Evolutionary conservation across 2,888 invertebrate genomes (phyloP).

Genomic region (Calephelis perditalis): DNA sequence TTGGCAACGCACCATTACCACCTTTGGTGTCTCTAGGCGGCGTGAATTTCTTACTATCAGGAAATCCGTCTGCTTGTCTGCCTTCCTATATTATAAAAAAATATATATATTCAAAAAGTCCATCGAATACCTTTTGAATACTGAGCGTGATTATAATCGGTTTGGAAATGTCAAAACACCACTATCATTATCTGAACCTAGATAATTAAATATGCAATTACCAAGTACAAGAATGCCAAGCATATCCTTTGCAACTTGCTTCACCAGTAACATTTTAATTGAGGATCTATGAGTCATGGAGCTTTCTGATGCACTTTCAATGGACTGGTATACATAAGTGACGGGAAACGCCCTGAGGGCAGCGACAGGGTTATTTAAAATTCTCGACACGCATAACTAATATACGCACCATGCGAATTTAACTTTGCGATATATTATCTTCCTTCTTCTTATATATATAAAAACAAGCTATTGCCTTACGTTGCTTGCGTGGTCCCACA

Average conservation of each 20-base stretch:
- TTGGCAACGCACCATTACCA: too few relatives aligned
- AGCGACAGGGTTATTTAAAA: constrained; percentile 43
- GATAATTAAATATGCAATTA: constrained; percentile 16
- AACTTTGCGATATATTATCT: neutral
- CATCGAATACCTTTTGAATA: too few relatives aligned
- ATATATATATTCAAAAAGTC: too few relatives aligned
- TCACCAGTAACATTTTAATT: constrained; percentile 46
- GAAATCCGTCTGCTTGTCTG: too few relatives aligned
- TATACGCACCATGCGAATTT: constrained; percentile 5
- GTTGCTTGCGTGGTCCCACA: too few relatives aligned
- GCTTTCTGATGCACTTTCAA: constrained; percentile 27
- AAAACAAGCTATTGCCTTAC: too few relatives aligned
- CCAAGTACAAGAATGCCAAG: constrained; percentile 25
- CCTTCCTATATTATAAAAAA: too few relatives aligned
- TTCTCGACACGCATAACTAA: constrained; percentile 36
- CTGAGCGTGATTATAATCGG: constrained; percentile 5
- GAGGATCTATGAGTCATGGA: constrained; percentile 40
- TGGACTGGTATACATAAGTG: constrained; percentile 18
- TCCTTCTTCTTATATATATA: too few relatives aligned
- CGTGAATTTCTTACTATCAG: too few relatives aligned
- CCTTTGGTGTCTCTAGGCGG: too few relatives aligned
- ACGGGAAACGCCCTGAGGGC: constrained; percentile 43
- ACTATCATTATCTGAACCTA: constrained; percentile 14
- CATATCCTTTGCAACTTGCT: constrained; percentile 33
- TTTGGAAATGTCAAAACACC: constrained; percentile 5